These are phyloP conservation scores for Raphicerus campestris DNA, from an alignment of 2,113 vertebrate genomes.

Conservation along the genomic window DNA sequence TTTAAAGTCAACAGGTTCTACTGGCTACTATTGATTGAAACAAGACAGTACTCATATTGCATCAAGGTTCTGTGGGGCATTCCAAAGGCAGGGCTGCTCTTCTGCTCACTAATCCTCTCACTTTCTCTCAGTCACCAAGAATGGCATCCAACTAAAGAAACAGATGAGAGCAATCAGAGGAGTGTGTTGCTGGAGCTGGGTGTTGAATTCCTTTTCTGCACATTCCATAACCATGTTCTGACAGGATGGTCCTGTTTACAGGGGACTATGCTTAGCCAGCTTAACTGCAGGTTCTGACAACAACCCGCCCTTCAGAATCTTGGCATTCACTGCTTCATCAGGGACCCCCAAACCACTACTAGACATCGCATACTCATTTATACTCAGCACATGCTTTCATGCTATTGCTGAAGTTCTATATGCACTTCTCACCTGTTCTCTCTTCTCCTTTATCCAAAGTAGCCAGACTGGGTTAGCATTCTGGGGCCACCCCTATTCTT, in stretches of 20 bases:
- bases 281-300: background rate
- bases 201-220: background rate
- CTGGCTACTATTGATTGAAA: background rate
- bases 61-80: background rate
- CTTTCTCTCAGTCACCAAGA: constrained; percentile 33
- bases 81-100: background rate
- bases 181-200: background rate
- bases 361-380: background rate
- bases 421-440: background rate
- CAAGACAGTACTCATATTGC: background rate
- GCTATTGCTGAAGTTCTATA: background rate
- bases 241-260: background rate
- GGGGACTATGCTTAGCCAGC: background rate
- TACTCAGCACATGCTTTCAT: background rate
- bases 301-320: background rate
- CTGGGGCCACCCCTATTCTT: background rate
- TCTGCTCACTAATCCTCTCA: background rate
- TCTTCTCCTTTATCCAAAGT: background rate
- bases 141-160: background rate
- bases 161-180: background rate
- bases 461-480: background rate
- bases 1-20: constrained; percentile 3
- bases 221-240: background rate
- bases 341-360: background rate
- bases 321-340: background rate